These are phyloP conservation scores for Proterorhinus semilunaris DNA, from an alignment of 2,113 vertebrate genomes.

Conservation along the genomic window DNA sequence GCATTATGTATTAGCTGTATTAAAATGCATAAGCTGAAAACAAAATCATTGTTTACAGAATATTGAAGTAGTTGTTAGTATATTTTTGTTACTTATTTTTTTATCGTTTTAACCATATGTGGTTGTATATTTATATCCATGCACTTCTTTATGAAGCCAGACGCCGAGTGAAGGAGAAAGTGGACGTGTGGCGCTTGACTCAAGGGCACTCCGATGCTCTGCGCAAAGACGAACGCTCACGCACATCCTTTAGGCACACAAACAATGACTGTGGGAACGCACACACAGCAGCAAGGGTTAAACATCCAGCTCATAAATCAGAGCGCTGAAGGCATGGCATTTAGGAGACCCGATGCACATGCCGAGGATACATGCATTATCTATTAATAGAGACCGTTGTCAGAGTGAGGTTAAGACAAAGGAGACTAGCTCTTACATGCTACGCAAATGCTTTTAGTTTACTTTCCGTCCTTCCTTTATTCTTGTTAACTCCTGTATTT, in stretches of 20 bases:
- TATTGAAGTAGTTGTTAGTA: too few relatives aligned
- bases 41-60: too few relatives aligned
- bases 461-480: too few relatives aligned
- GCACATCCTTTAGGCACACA: background rate
- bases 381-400: constrained; percentile 24
- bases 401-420: constrained; percentile 31
- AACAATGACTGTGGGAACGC: background rate
- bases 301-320: constrained; percentile 40
- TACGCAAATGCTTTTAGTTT: too few relatives aligned
- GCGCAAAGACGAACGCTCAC: background rate
- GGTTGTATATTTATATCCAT: too few relatives aligned
- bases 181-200: constrained; percentile 32
- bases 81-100: too few relatives aligned
- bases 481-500: too few relatives aligned
- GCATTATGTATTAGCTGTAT: too few relatives aligned
- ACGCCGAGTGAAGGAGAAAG: constrained; percentile 30
- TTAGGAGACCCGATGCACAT: constrained; percentile 32
- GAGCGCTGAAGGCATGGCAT: constrained; percentile 6
- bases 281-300: constrained; percentile 24
- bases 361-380: constrained; percentile 40
- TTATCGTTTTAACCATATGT: too few relatives aligned
- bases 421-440: background rate
- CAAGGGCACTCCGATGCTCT: constrained; percentile 37
- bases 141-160: constrained; percentile 10
- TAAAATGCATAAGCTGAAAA: too few relatives aligned